Evolutionary conservation across 1,140 invertebrate species (phyloP).

Genomic region (Aporrectodea caliginosa): DNA sequence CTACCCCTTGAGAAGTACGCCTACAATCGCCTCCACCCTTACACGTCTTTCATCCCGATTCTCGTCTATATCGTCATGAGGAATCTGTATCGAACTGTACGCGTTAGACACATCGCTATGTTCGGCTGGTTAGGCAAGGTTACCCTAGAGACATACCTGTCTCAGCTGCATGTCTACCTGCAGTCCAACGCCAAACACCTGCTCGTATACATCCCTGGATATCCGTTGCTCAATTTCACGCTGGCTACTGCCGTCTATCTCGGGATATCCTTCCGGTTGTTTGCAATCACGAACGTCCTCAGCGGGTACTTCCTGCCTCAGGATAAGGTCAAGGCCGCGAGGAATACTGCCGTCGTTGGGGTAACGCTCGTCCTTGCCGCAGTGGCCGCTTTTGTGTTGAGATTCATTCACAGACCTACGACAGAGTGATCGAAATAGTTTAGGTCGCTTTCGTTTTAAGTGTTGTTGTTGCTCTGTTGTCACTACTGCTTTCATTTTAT

Average conservation of each 20-base stretch:
- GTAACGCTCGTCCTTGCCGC: constrained; percentile 15
- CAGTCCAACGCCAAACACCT: constrained; percentile 44
- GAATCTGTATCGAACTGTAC: constrained; percentile 35
- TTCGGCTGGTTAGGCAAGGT: constrained; percentile 44
- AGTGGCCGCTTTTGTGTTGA: background rate
- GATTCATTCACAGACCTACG: background rate
- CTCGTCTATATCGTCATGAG: constrained; percentile 39
- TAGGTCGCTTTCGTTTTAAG: too few relatives aligned
- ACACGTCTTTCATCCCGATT: constrained; percentile 41
- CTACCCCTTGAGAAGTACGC: constrained; percentile 38
- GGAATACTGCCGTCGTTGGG: constrained; percentile 17
- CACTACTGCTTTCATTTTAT: background rate
- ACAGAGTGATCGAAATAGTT: background rate
- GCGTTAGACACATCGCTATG: constrained; percentile 24
- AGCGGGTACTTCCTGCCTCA: constrained; percentile 40
- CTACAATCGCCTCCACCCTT: constrained; percentile 42
- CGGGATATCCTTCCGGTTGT: constrained; percentile 37
- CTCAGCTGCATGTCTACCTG: constrained; percentile 44
- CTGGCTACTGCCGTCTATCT: constrained; percentile 42
- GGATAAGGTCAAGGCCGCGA: constrained; percentile 29
- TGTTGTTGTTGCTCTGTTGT: too few relatives aligned
- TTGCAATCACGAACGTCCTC: constrained; percentile 39
- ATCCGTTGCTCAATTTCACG: constrained; percentile 42
- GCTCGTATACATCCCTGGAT: constrained; percentile 37
- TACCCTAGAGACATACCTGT: constrained; percentile 46